Conservation (phyloP, 2,888 invertebrate species). For the Embidobia sp. region DNA sequence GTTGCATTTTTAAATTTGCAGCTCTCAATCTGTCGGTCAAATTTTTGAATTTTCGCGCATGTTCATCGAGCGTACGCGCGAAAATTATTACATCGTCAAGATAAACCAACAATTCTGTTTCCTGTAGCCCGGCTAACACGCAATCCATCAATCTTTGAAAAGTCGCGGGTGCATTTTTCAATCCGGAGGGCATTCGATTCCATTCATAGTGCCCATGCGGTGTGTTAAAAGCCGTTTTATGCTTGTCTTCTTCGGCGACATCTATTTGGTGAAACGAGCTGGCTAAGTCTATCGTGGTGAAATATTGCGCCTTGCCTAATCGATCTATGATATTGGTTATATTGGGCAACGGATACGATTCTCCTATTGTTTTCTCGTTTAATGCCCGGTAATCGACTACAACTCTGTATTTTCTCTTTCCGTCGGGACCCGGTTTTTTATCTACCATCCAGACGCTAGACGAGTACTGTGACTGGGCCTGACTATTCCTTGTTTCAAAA, state of each 20-base stretch:
- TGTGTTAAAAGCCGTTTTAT: neutral
- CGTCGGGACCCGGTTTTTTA: neutral
- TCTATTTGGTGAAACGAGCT: neutral
- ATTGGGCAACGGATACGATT: conserved; percentile 4
- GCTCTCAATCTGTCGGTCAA: neutral
- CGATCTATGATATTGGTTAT: conserved; percentile 2
- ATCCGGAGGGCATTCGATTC: neutral
- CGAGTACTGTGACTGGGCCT: neutral
- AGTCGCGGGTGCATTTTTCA: neutral
- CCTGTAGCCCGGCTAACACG: neutral
- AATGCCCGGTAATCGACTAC: conserved; percentile 8
- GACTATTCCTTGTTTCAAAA: conserved; percentile 28
- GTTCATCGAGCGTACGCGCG: neutral
- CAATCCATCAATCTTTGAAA: neutral
- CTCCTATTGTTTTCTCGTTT: conserved; percentile 13
- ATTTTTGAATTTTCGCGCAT: neutral
- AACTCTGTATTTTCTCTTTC: neutral
- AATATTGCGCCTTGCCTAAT: neutral
- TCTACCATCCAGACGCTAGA: conserved; percentile 4
- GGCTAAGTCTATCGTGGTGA: neutral
- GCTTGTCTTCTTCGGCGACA: neutral
- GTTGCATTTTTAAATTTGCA: neutral
- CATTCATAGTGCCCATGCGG: neutral
- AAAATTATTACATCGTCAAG: neutral
- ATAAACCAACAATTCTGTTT: neutral